These are phyloP conservation scores for Clivina fossor DNA, from an alignment of 2,888 invertebrate species.

Conservation along the genomic window DNA sequence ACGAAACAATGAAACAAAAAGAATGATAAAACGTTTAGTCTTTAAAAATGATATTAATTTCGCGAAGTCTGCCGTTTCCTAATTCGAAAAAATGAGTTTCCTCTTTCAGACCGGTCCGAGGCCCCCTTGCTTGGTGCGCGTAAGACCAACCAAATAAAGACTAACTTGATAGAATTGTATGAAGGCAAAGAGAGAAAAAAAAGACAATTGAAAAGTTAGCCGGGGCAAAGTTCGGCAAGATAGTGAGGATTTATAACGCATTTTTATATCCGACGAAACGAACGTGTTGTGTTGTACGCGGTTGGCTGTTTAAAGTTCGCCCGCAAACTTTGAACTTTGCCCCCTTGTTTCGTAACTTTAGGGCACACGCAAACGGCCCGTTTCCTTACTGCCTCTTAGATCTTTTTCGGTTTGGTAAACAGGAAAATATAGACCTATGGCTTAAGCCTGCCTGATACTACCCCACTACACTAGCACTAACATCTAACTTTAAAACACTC, in stretches of 20 bases:
- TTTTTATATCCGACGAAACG: constrained; percentile 15
- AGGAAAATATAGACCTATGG: constrained; percentile 15
- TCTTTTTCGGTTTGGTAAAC: constrained; percentile 20
- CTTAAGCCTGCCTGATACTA: no score
- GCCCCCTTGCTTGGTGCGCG: no score
- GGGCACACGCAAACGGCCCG: constrained; percentile 6
- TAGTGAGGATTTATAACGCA: constrained; percentile 28
- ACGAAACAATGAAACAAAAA: neutral
- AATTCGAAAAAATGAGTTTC: constrained; percentile 19
- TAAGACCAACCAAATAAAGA: no score
- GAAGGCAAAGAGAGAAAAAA: constrained; percentile 23
- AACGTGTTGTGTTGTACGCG: constrained; percentile 24
- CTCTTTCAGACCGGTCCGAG: constrained; percentile 8
- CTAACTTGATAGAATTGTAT: constrained; percentile 28
- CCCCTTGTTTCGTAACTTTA: neutral
- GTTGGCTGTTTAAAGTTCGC: constrained; percentile 19
- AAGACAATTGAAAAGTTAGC: constrained; percentile 30
- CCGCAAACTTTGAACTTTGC: neutral
- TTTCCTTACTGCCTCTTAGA: constrained; percentile 5
- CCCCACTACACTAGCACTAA: no score
- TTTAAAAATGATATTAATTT: constrained; percentile 11
- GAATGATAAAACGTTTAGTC: neutral
- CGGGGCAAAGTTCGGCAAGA: constrained; percentile 16
- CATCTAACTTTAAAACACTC: no score
- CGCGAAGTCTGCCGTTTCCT: constrained; percentile 1